phyloP scores from a whole-genome alignment of 2,797 vertebrate species.

The Molossus molossus region DNA sequence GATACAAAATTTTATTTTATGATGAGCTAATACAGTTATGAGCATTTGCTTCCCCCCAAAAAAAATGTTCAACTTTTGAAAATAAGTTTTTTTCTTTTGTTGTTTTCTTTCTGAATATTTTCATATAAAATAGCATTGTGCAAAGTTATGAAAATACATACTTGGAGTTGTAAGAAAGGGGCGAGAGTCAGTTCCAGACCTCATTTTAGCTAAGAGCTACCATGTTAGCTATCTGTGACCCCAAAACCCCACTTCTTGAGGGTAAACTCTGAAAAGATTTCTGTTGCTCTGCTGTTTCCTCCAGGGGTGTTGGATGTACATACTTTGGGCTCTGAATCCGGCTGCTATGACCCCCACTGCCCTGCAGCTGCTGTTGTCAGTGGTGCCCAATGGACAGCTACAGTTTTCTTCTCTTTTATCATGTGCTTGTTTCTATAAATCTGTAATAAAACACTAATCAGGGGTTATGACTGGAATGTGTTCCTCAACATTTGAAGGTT shows the following conservation, averaged over 20 bases:
- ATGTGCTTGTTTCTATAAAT: background rate
- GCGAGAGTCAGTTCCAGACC: background rate
- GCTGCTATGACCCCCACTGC: accelerated
- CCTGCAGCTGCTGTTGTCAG: background rate
- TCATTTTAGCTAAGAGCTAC: background rate
- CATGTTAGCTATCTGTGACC: background rate
- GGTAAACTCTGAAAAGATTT: background rate
- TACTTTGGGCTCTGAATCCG: background rate
- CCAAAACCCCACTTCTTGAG: background rate
- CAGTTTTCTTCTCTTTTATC: background rate
- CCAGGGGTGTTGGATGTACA: background rate
- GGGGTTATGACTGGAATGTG: background rate
- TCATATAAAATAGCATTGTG: background rate
- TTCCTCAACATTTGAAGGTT: background rate
- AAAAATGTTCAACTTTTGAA: background rate
- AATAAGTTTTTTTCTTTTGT: background rate
- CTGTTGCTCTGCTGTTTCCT: background rate
- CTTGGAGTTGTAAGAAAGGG: background rate
- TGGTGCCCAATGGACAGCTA: background rate
- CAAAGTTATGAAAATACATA: background rate
- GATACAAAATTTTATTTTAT: background rate
- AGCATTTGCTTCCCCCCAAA: background rate
- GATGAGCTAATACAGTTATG: background rate
- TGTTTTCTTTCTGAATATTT: background rate
- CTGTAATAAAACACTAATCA: background rate